Evolutionary conservation across 37 sponge, comb jelly and placozoan species (phyloP), one percentile per base, ranked within the genome.

Genomic region (Oopsacas minuta): DNA sequence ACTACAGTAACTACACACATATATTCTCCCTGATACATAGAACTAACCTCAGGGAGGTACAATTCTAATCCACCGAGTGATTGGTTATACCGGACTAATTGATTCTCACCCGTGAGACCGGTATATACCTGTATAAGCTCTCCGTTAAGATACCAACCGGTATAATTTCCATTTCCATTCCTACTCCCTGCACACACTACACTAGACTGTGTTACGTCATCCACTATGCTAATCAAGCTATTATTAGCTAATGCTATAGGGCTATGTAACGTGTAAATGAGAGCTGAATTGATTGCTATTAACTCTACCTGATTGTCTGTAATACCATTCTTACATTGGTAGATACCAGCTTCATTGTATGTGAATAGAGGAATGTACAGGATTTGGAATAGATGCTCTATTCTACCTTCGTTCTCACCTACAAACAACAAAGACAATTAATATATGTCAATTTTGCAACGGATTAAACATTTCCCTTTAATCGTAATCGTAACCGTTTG

Each of bases 291-390:
- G 7, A n/a, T 61, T 20, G 75, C 17, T 34, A 61, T 25, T 12
- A 61, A 34, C 22, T 12, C 17, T 3, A 61, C 75, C 32, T 61
- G 75, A 5, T 20, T n/a, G 20, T 10, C 30, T 34, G 1, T 3
- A 32, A 10, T 12, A 5, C 28, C 75, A 12, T n/a, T 61, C 75
- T n/a, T 61, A 34, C 75, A 61, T 3, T 61, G 20, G 75, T 61
- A 61, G 75, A 61, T 3, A 3, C 75, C 75, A 25, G 30, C 75
- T 61, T 61, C 75, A 34, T 61, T 61, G 75, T 61, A 61, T 3
- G 75, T 61, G 75, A 61, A 61, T 3, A 61, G 75, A 61, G 75
- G 75, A 61, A 61, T 61, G 75, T 61, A 61, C 32, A 61, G 20
- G 28, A 61, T n/a, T 34, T 61, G 75, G 7, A 61, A 32, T 3